These are phyloP conservation scores for Pseudotriccus pelzelni DNA, from an alignment of 2,797 vertebrate genomes.

Conservation along the genomic window DNA sequence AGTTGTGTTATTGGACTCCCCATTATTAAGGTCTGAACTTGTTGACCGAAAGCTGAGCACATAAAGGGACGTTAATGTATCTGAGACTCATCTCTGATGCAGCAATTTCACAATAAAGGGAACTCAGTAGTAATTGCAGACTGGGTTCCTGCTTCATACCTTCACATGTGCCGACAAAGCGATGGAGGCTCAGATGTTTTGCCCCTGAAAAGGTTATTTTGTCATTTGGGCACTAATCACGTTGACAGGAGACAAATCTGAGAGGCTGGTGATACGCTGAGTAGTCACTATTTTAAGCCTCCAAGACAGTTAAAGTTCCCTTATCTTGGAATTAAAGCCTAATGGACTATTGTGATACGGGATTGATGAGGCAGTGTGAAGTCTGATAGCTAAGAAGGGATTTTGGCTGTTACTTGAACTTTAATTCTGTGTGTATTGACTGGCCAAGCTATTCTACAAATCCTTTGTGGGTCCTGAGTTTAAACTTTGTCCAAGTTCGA, in stretches of 20 bases:
- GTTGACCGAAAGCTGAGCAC: neutral
- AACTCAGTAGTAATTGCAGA: neutral
- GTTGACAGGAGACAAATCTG: neutral
- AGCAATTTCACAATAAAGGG: neutral
- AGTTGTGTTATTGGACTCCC: neutral
- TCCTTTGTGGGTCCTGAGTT: neutral
- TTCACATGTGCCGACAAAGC: neutral
- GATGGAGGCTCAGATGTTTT: neutral
- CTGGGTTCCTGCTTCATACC: neutral
- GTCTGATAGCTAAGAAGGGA: neutral
- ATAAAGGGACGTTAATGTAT: neutral
- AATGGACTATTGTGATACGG: neutral
- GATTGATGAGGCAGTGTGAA: neutral
- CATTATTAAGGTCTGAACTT: neutral
- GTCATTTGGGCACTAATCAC: neutral
- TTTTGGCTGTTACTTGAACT: neutral
- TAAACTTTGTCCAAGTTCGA: neutral
- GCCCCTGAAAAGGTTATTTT: neutral
- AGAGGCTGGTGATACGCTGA: neutral
- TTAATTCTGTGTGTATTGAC: neutral
- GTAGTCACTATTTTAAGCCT: constrained; percentile 4
- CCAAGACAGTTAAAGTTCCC: neutral
- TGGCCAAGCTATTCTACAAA: neutral
- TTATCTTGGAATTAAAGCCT: constrained; percentile 4
- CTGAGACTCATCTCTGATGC: neutral